Base-by-base conservation (phyloP, 2,888 invertebrate species). In the Andricus quercusramuli region DNA sequence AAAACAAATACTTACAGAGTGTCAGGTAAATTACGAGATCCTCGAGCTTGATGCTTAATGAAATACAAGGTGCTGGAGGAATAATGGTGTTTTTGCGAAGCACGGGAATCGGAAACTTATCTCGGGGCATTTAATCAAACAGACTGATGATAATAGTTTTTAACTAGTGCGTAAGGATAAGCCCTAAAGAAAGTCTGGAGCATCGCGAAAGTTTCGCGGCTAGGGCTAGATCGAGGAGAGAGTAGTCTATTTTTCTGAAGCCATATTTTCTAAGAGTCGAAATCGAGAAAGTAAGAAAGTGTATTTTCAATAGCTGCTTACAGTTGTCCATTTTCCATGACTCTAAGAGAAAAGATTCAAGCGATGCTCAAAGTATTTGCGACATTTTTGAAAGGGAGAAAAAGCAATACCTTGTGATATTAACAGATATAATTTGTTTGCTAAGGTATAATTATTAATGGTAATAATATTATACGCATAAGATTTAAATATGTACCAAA, bases 361-460 rank as follows among this genome's bases (percentile, higher is more conserved):
- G 47, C n/a, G 29, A 70, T 70, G 29, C 70, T 47, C 47, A 77
- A 70, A 25, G 51, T 79, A 80, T 83, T 80, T 67, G 80, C 77
- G 80, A 77, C 15, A 70, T 47, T 70, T 79, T 70, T 79, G 80
- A 68, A 80, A 81, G 79, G 64, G 37, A 37, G 83, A 47, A 78
- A 85, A 83, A 85, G 87, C 88, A 88, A 88, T 87, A 88, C 82
- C 87, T 90, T 91, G 89, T 90, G 90, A 90, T 91, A 90, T 89
- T 89, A 90, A 90, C 85, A 87, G 85, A 86, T 86, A 86, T 88
- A 83, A 85, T 89, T 86, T 87, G 82, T 85, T 85, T 84, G 84
- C 79, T 81, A 85, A 85, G 68, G 78, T 22, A 77, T 66, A 20
- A 44, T 51, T 56, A 37, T 74, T 32, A 66, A 79, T 64, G 77